A percentile compares a stretch with the other conserved stretches of the same genome.
These are phyloP conservation scores for Mus spretus DNA, from an alignment of 2,797 vertebrate species.

Conservation along the genomic window DNA sequence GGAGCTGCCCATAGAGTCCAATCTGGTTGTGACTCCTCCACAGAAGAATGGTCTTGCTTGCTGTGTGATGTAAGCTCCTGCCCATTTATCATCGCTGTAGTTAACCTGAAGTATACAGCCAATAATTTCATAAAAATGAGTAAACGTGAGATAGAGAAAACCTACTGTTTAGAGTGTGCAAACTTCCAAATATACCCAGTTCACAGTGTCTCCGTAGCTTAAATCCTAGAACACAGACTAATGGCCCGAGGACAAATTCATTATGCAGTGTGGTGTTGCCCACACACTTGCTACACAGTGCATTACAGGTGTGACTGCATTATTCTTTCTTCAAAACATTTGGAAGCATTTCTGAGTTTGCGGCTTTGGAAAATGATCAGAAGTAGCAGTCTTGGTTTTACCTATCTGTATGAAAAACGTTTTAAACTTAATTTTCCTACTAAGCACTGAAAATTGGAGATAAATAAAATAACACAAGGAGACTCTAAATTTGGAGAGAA, in stretches of 20 bases:
- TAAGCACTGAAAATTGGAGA: background rate
- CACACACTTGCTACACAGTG: background rate
- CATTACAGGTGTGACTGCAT: constrained; percentile 35
- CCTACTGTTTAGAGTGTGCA: background rate
- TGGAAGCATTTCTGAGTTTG: background rate
- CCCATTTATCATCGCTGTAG: background rate
- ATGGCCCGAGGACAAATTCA: background rate
- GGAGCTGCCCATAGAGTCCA: background rate
- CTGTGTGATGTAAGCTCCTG: background rate
- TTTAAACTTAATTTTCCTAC: background rate
- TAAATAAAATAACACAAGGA: background rate
- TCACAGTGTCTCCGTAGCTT: background rate
- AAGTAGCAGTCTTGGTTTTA: background rate
- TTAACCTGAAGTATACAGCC: background rate
- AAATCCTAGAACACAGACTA: background rate
- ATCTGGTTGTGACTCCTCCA: background rate
- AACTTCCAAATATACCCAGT: background rate
- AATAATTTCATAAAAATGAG: background rate
- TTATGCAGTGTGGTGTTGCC: background rate
- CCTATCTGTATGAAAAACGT: background rate
- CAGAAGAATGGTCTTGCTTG: background rate
- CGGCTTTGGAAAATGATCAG: background rate
- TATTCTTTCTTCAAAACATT: background rate
- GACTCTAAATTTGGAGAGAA: background rate
- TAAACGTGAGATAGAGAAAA: background rate